Base-by-base conservation (phyloP, 1,140 invertebrate genomes). In the Drosophila simulans region DNA sequence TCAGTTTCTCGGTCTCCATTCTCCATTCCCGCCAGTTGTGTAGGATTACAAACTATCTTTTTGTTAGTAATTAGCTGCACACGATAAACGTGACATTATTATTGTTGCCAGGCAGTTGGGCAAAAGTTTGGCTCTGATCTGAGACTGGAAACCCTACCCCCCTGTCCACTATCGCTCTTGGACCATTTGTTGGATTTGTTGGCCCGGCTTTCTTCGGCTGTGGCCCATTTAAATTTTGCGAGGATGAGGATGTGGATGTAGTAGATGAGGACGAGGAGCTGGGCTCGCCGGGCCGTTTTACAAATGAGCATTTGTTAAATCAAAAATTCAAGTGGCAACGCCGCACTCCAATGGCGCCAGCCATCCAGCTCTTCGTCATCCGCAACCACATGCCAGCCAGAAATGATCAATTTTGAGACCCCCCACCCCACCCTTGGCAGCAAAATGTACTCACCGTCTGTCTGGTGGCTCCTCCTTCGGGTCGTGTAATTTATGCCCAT, bases 21-120 rank as follows among this genome's bases (percentile, higher is more conserved):
- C 39, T 40, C 53, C 35, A n/a, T 15, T 15, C 12, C 37, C 59
- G 20, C 48, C 54, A 5, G 39, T 49, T 82, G 79, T 77, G 80
- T 69, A 79, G 83, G 83, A 88, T 88, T 89, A 88, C 84, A 88
- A 88, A 88, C 84, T 88, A 88, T 88, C 84, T 88, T 88, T 88
- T 89, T 88, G 84, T 88, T 88, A 89, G 84, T 88, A 88, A 88
- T 88, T 88, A 88, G 84, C 84, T 88, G 84, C 84, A 88, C 84
- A 88, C 84, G 84, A 88, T 89, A 88, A 88, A 88, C 84, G 84
- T 88, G 84, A 88, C 84, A 88, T 88, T 88, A 88, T 88, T 88
- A 88, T 89, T 89, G 84, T 88, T 86, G 75, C 78, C 78, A 86
- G 53, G 17, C 49, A 51, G 59, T 85, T 77, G 81, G 71, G 76